A percentile compares a stretch with the other conserved stretches of the same genome.
These are phyloP conservation scores for Chamaetylas fuelleborni DNA, from an alignment of 2,113 vertebrate genomes.

Conservation along the genomic window DNA sequence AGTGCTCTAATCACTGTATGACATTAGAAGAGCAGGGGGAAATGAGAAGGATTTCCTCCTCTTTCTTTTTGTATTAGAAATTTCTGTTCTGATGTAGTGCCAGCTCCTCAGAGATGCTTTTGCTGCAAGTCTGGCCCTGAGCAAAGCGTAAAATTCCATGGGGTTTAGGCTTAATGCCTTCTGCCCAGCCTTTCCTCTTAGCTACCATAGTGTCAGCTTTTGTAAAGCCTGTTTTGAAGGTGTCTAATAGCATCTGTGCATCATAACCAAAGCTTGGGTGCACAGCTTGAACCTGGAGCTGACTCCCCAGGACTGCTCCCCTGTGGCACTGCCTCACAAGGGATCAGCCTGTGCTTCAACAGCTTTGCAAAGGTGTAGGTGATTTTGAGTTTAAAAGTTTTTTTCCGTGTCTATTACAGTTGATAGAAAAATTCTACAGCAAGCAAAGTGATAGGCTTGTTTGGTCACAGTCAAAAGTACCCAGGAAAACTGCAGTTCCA, in stretches of 20 bases:
- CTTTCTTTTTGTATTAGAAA: not conserved
- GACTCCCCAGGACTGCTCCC: not conserved
- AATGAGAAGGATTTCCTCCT: not conserved
- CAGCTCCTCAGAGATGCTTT: not conserved
- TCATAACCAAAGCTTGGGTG: rapidly evolving
- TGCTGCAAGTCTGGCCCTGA: not conserved
- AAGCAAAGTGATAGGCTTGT: not conserved
- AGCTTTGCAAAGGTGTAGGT: not conserved
- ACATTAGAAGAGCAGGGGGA: rapidly evolving
- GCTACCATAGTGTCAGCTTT: not conserved
- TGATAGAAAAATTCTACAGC: not conserved
- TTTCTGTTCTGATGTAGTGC: not conserved
- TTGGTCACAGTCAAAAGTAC: not conserved
- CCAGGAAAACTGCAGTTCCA: not conserved
- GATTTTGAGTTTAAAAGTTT: not conserved
- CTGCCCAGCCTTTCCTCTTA: not conserved
- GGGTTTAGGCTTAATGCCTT: constrained; percentile 28
- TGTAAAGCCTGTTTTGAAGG: not conserved
- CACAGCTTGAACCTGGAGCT: not conserved
- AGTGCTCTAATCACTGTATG: not conserved
- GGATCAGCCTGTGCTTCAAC: not conserved
- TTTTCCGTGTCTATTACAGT: not conserved
- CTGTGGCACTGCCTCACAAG: not conserved
- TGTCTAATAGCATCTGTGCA: not conserved
- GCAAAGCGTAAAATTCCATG: constrained; percentile 2